Base-by-base conservation (phyloP, 30 jellyfish, hydroid and myxozoan species). In the Pseudorhiza aurosa region DNA sequence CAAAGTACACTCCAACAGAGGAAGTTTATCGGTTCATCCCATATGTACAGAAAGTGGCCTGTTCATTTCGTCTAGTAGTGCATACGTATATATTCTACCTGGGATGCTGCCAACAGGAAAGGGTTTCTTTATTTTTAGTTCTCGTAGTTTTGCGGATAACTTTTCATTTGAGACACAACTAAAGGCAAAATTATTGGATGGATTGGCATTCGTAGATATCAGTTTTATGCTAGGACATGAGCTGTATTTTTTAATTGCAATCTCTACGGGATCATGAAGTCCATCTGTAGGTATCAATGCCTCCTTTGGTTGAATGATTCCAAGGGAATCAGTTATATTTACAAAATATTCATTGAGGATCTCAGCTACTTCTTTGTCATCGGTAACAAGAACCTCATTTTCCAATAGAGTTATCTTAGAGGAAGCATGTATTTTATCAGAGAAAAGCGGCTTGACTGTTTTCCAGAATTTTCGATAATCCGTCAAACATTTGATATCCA, bases 311-410 rank as follows among this genome's bases (percentile, higher is more conserved):
- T n/a, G n/a, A n/a, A n/a, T n/a, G n/a, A n/a, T n/a, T n/a, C n/a
- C n/a, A n/a, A n/a, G n/a, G n/a, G n/a, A n/a, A n/a, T n/a, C n/a
- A n/a, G n/a, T n/a, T n/a, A n/a, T n/a, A n/a, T n/a, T n/a, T n/a
- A n/a, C n/a, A n/a, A n/a, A n/a, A n/a, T n/a, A n/a, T n/a, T n/a
- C n/a, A n/a, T n/a, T n/a, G n/a, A n/a, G 30, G 65, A 67, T 67
- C 81, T 40, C 81, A 67, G 65, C 81, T 40, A 36, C 43, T 67
- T 67, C 44, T 36, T 40, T 67, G 65, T 67, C 81, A 43, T 67
- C 43, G 27, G 81, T 67, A 40, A 40, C 65, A 67, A 67, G 65
- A 6, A 18, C 65, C 19, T 58, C 73, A 58, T 28, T 21, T 58
- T 58, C 81, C 65, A 37, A 36, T 6, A 67, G 81, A 37, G 81